These are phyloP conservation scores for Phocoena sinus DNA, from an alignment of 2,113 vertebrate genomes.

Conservation along the genomic window DNA sequence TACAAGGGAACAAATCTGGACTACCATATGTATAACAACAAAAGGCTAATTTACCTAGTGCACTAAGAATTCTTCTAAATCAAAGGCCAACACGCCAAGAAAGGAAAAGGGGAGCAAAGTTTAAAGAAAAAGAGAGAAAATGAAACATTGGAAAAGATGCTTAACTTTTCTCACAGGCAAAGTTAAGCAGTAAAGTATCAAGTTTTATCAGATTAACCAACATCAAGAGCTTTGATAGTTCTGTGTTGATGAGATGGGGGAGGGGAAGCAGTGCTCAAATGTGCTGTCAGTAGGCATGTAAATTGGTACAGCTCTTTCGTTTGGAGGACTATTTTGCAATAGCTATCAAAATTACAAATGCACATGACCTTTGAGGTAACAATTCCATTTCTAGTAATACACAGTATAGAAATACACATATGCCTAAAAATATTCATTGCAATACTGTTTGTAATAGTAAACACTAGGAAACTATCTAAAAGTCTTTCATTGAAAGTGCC, in stretches of 20 bases:
- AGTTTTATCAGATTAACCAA: not conserved
- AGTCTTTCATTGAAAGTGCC: not conserved
- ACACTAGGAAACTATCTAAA: not conserved
- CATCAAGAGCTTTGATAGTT: not conserved
- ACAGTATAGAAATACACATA: not conserved
- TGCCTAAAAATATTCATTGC: not conserved
- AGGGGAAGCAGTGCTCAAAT: not conserved
- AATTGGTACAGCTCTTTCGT: not conserved
- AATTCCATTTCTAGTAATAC: not conserved
- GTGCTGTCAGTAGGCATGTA: not conserved
- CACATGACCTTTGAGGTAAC: not conserved
- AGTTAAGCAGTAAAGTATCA: not conserved
- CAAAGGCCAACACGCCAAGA: not conserved
- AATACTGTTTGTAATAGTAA: not conserved
- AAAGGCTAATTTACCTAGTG: not conserved
- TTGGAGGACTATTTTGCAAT: not conserved
- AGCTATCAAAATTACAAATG: not conserved
- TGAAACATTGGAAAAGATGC: not conserved
- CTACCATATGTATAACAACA: not conserved
- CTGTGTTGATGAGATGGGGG: not conserved
- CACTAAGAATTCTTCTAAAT: constrained; percentile 11
- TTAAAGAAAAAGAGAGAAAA: not conserved
- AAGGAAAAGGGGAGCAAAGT: not conserved
- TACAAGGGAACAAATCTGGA: not conserved
- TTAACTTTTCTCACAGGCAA: not conserved